A percentile compares a stretch with the other conserved stretches of the same genome.
phyloP scores from a whole-genome alignment of 2,113 vertebrate genomes.

The Onychostoma macrolepis region DNA sequence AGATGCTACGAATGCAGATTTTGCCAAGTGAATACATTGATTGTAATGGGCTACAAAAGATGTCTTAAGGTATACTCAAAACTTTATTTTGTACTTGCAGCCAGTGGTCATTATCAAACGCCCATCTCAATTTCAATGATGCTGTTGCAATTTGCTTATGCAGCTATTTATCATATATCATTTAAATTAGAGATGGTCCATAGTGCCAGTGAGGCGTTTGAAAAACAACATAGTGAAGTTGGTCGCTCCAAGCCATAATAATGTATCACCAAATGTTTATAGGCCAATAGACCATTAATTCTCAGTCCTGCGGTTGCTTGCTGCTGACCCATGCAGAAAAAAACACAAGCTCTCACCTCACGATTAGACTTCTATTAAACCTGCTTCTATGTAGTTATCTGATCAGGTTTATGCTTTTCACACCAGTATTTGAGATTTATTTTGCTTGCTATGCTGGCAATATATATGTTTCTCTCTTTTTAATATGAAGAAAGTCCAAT shows the following conservation, averaged over 20 bases:
- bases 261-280: slow-evolving; percentile 77
- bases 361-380: slow-evolving; percentile 62
- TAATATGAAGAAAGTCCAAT: not conserved
- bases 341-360: slow-evolving; percentile 52
- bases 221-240: slow-evolving; percentile 67
- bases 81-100: not conserved
- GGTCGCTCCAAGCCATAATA: slow-evolving; percentile 68
- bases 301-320: slow-evolving; percentile 71
- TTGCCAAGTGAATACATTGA: not conserved
- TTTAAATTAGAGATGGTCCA: slow-evolving; percentile 70
- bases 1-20: not conserved
- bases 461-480: not conserved
- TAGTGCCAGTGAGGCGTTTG: slow-evolving; percentile 59
- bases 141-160: slow-evolving; percentile 61
- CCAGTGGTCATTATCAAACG: slow-evolving; percentile 19
- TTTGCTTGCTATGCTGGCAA: not conserved
- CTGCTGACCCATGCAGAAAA: slow-evolving; percentile 75
- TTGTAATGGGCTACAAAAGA: not conserved
- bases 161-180: slow-evolving; percentile 61
- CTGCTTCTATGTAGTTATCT: slow-evolving; percentile 56
- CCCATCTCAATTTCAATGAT: not conserved
- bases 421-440: not conserved
- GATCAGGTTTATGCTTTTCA: slow-evolving; percentile 58
- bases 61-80: not conserved
- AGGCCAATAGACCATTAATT: slow-evolving; percentile 77